These are phyloP conservation scores for Acanthacorydalis orientalis DNA, from an alignment of 2,888 invertebrate genomes.

Conservation along the genomic window DNA sequence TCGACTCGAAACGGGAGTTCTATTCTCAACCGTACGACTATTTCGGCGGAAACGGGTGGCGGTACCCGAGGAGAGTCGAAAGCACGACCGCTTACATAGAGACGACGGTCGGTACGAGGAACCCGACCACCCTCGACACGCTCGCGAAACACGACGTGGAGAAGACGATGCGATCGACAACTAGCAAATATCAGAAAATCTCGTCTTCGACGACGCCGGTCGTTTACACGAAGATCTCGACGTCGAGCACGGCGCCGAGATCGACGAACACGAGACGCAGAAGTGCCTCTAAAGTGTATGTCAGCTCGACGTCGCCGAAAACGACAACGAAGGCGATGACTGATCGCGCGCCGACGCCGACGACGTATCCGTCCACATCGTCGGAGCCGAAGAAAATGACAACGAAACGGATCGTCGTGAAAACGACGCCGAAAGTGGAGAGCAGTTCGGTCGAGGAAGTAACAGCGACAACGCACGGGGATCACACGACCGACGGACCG, in stretches of 20 bases:
- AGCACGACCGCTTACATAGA: background rate
- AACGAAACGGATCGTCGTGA: too few relatives aligned
- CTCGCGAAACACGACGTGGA: background rate
- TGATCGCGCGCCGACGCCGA: background rate
- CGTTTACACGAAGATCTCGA: background rate
- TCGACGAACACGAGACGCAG: background rate
- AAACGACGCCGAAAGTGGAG: too few relatives aligned
- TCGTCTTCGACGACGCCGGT: background rate
- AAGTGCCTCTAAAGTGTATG: background rate
- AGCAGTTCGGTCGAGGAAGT: too few relatives aligned
- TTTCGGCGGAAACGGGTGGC: background rate
- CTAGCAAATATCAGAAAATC: background rate
- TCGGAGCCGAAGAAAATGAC: too few relatives aligned
- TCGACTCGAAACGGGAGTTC: too few relatives aligned
- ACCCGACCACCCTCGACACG: background rate
- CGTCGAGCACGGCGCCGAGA: background rate
- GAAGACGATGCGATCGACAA: too few relatives aligned
- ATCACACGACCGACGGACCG: too few relatives aligned
- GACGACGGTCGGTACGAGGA: background rate
- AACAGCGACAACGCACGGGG: too few relatives aligned
- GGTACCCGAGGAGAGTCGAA: background rate
- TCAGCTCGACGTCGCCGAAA: background rate
- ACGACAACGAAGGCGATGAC: background rate
- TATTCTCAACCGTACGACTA: too few relatives aligned
- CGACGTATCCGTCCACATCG: background rate